These are phyloP conservation scores for Lacerta viridis DNA, from an alignment of 2,797 vertebrate genomes.

Conservation along the genomic window DNA sequence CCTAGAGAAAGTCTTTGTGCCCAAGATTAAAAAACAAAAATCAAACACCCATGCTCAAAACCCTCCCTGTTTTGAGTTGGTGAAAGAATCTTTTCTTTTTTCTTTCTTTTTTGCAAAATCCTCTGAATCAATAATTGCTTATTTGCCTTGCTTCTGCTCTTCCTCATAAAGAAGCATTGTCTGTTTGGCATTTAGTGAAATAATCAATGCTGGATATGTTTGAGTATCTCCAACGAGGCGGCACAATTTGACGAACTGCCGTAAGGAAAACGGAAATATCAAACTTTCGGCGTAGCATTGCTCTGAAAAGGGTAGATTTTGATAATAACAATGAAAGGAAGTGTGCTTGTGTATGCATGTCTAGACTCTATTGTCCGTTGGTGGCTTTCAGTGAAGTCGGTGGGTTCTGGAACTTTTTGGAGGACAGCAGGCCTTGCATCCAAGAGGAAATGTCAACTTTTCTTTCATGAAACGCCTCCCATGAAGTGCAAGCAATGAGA, in stretches of 20 bases:
- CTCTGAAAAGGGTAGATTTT: neutral
- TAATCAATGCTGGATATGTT: slow-evolving; percentile 59
- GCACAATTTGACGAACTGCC: neutral
- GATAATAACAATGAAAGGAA: neutral
- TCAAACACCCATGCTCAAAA: slow-evolving; percentile 47
- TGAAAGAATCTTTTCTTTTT: slow-evolving; percentile 59
- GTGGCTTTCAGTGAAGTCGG: neutral
- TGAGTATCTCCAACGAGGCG: slow-evolving; percentile 6
- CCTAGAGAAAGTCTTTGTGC: slow-evolving; percentile 76
- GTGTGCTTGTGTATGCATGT: no score
- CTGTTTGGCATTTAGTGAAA: slow-evolving; percentile 66
- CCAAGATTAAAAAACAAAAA: neutral
- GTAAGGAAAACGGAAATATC: neutral
- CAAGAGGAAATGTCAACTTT: neutral
- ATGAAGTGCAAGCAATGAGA: no score
- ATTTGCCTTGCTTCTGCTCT: slow-evolving; percentile 67
- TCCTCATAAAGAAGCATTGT: slow-evolving; percentile 66
- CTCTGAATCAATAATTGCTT: slow-evolving; percentile 75
- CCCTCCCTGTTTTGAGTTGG: slow-evolving; percentile 59
- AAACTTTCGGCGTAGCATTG: neutral
- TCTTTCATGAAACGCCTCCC: neutral
- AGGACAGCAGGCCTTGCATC: neutral
- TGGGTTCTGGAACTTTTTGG: neutral
- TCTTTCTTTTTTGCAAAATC: slow-evolving; percentile 59
- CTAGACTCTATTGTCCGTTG: neutral